Evolutionary conservation across 2,113 vertebrate genomes (phyloP).

Genomic region (Bos javanicus): DNA sequence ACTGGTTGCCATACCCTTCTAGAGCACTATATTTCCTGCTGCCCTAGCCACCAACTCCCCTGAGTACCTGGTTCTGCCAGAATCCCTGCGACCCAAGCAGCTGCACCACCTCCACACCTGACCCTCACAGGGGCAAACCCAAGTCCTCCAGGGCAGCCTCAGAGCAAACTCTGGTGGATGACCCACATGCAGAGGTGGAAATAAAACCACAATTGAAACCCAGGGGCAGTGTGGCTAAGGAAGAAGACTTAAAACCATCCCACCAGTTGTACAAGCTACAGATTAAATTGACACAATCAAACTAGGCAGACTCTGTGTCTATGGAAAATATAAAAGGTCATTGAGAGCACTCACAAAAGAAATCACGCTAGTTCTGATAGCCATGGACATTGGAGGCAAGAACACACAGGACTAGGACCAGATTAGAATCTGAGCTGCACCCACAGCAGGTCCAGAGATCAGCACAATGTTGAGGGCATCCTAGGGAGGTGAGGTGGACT

Average conservation of each 20-base stretch:
- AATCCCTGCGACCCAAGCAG: neutral
- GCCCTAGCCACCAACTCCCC: neutral
- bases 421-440: neutral
- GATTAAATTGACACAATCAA: neutral
- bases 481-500: neutral
- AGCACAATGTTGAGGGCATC: neutral
- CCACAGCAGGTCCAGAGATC: neutral
- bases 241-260: neutral
- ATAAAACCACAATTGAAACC: neutral
- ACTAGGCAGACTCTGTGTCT: neutral
- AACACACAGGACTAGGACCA: neutral
- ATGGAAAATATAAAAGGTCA: neutral
- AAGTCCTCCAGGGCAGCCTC: neutral
- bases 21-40: neutral
- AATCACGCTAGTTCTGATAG: neutral
- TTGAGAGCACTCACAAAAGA: neutral
- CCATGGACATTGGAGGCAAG: neutral
- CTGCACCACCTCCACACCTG: neutral
- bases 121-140: accelerated
- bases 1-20: accelerated
- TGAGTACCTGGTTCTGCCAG: neutral
- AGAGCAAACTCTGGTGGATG: neutral
- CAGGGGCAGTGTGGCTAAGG: neutral
- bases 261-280: neutral
- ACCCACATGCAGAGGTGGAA: neutral